Percentiles rank a stretch among this genome's conserved stretches.
Conservation (phyloP, 2,113 vertebrate genomes). For the Triplophysa siluroides region DNA sequence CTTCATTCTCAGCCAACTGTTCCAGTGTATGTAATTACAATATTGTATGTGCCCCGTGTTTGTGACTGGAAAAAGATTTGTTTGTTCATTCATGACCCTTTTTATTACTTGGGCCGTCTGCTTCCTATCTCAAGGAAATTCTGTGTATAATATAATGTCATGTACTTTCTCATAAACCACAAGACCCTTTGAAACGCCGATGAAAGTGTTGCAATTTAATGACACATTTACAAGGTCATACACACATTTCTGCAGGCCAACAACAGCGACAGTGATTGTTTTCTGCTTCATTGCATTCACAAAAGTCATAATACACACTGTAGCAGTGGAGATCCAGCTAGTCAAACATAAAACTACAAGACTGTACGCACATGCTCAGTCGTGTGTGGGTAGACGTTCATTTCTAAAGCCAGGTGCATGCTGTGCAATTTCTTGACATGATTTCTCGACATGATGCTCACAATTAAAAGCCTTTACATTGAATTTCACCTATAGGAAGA, state of each 20-base stretch:
- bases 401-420: background rate
- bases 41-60: conserved; percentile 19
- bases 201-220: conserved; percentile 25
- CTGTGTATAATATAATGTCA: background rate
- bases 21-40: background rate
- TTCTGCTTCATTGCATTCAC: conserved; percentile 11
- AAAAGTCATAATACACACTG: background rate
- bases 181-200: conserved; percentile 12
- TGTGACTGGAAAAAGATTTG: background rate
- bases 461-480: no score
- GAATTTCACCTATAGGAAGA: no score
- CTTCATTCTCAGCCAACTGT: background rate
- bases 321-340: background rate
- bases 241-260: background rate
- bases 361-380: background rate
- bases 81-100: background rate
- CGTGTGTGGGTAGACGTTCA: background rate
- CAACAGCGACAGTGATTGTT: background rate
- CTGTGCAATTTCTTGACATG: background rate
- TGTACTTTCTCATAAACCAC: conserved; percentile 22
- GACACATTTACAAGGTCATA: conserved; percentile 23
- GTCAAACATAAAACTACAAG: background rate
- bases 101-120: background rate
- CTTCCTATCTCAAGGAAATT: background rate
- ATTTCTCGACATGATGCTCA: background rate